Percentiles rank a stretch among this genome's conserved stretches.
phyloP scores from a whole-genome alignment of 1,140 invertebrate genomes.

The Plodia interpunctella region DNA sequence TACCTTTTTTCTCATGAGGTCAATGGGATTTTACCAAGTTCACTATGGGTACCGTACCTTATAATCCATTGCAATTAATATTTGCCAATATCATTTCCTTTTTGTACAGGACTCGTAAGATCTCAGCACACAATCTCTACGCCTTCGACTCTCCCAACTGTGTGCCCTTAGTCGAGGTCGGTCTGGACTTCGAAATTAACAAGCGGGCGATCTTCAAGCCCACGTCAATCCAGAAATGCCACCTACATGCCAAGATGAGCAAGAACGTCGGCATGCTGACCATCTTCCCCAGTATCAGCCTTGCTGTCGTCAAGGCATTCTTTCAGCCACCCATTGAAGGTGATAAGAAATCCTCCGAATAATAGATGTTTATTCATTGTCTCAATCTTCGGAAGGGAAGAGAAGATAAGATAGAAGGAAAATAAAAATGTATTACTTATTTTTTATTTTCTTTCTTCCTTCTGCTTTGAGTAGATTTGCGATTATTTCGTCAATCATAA shows the following conservation, averaged over 20 bases:
- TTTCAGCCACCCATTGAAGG: conserved; percentile 90
- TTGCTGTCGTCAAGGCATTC: conserved; percentile 87
- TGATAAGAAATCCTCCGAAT: conserved; percentile 11
- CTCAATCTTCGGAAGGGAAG: too few relatives aligned
- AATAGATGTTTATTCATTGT: too few relatives aligned
- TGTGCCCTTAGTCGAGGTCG: conserved; percentile 88
- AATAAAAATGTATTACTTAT: too few relatives aligned
- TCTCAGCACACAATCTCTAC: conserved; percentile 87
- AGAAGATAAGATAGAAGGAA: too few relatives aligned
- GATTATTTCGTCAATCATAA: too few relatives aligned
- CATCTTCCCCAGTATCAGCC: conserved; percentile 94
- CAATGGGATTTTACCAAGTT: too few relatives aligned
- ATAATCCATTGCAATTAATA: too few relatives aligned
- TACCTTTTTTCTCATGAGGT: too few relatives aligned
- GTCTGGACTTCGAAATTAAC: conserved; percentile 87
- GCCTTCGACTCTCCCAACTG: conserved; percentile 96
- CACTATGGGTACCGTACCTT: too few relatives aligned
- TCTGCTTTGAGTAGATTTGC: too few relatives aligned
- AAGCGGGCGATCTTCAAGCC: conserved; percentile 87
- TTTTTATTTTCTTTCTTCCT: too few relatives aligned
- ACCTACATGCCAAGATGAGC: conserved; percentile 87
- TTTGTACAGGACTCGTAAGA: conserved; percentile 83
- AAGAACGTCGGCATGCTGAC: conserved; percentile 91
- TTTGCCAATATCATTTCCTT: background rate
- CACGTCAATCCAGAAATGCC: conserved; percentile 84